These are phyloP conservation scores for Chrysodeixis includens DNA, from an alignment of 2,888 invertebrate genomes.

Conservation along the genomic window DNA sequence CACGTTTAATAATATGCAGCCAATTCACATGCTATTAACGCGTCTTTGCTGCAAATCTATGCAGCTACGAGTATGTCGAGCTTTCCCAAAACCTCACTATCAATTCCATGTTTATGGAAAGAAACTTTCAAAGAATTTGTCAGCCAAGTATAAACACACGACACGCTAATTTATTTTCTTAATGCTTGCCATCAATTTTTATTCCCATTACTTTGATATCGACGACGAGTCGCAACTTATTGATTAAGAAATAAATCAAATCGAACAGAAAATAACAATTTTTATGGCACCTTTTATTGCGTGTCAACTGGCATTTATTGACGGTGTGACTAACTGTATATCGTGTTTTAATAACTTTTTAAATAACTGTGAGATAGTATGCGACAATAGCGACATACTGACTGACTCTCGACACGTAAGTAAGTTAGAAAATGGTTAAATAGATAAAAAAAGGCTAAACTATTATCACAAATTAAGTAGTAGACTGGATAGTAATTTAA, in stretches of 20 bases:
- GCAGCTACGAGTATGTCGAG: too few relatives aligned
- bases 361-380: neutral
- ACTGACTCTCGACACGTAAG: neutral
- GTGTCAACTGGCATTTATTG: neutral
- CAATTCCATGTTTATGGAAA: neutral
- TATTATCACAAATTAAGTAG: too few relatives aligned
- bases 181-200: neutral
- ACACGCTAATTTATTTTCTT: neutral
- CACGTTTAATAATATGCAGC: too few relatives aligned
- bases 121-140: neutral
- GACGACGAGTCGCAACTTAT: neutral
- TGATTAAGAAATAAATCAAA: neutral
- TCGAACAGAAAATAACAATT: neutral
- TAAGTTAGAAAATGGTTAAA: too few relatives aligned
- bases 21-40: too few relatives aligned
- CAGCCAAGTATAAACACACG: neutral
- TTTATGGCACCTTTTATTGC: neutral
- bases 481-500: too few relatives aligned
- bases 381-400: neutral
- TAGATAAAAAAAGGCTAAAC: too few relatives aligned
- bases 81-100: neutral
- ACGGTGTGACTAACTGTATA: conserved; percentile 2
- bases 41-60: too few relatives aligned
- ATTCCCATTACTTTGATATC: neutral
- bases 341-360: neutral